Evolutionary conservation across 2,888 invertebrate genomes (phyloP).

Genomic region (Agrochola macilenta): DNA sequence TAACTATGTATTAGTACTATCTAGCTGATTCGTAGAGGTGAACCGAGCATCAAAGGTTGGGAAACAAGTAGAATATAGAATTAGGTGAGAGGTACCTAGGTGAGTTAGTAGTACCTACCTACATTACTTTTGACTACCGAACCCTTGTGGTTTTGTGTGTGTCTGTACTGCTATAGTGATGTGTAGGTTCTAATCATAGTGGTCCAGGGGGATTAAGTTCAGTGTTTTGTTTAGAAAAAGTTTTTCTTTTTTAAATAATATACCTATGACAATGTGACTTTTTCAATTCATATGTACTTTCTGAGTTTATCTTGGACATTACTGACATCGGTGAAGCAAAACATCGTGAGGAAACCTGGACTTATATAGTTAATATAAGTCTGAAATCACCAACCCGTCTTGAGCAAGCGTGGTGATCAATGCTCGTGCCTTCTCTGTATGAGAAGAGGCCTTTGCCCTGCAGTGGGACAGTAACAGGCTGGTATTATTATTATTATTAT

Average conservation of each 20-base stretch:
- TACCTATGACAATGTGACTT: too few species aligned
- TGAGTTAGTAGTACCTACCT: not conserved
- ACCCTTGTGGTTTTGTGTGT: conserved; percentile 9
- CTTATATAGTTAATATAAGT: too few species aligned
- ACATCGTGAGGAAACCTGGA: too few species aligned
- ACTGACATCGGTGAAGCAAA: too few species aligned
- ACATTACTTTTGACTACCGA: conserved; percentile 8
- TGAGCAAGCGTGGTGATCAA: too few species aligned
- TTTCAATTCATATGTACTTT: too few species aligned
- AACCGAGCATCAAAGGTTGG: conserved; percentile 13
- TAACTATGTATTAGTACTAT: conserved; percentile 4
- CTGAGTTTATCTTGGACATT: too few species aligned
- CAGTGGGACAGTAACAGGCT: too few species aligned
- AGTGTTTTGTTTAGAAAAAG: not conserved
- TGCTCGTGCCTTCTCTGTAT: too few species aligned
- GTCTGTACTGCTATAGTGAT: conserved; percentile 7
- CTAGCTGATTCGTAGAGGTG: conserved; percentile 3
- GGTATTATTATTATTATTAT: too few species aligned
- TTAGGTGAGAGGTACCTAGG: not conserved
- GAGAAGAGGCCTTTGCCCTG: too few species aligned
- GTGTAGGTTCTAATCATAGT: not conserved
- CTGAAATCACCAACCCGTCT: too few species aligned
- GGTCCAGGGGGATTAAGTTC: not conserved
- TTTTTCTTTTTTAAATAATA: not conserved
- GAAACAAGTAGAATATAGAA: conserved; percentile 37